A percentile compares a stretch with the other conserved stretches of the same genome.
These are phyloP conservation scores for Oeneis ivallda DNA, from an alignment of 2,888 invertebrate genomes.

Conservation along the genomic window DNA sequence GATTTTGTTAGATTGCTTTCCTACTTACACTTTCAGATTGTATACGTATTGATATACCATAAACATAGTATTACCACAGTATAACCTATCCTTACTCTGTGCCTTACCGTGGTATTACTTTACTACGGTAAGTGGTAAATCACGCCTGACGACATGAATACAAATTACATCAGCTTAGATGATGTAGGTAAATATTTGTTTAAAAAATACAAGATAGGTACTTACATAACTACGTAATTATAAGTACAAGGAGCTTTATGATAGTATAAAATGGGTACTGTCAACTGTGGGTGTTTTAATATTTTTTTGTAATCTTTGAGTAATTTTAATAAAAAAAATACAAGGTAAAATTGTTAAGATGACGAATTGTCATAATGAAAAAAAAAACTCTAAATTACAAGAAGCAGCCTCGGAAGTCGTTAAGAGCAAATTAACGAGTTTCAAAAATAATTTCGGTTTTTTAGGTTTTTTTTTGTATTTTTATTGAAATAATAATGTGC, in stretches of 20 bases:
- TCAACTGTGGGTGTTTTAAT: too few relatives aligned
- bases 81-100: too few relatives aligned
- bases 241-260: not conserved
- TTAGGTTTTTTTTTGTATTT: not conserved
- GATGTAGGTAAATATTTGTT: too few relatives aligned
- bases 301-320: not conserved
- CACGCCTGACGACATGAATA: too few relatives aligned
- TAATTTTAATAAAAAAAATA: conserved; percentile 8
- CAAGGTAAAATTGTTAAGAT: not conserved
- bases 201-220: not conserved
- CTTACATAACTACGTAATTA: too few relatives aligned
- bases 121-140: too few relatives aligned
- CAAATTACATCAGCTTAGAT: too few relatives aligned
- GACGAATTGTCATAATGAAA: not conserved
- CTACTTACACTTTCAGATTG: too few relatives aligned
- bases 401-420: conserved; percentile 26
- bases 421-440: conserved; percentile 19
- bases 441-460: conserved; percentile 16
- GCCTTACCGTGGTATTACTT: too few relatives aligned
- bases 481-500: conserved; percentile 7
- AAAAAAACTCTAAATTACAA: conserved; percentile 15
- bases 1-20: too few relatives aligned
- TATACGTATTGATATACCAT: too few relatives aligned
- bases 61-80: too few relatives aligned
- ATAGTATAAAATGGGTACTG: not conserved